Percentiles rank a stretch among this genome's conserved stretches.
These are phyloP conservation scores for Oenanthe melanoleuca DNA, from an alignment of 2,113 vertebrate species.

Conservation along the genomic window DNA sequence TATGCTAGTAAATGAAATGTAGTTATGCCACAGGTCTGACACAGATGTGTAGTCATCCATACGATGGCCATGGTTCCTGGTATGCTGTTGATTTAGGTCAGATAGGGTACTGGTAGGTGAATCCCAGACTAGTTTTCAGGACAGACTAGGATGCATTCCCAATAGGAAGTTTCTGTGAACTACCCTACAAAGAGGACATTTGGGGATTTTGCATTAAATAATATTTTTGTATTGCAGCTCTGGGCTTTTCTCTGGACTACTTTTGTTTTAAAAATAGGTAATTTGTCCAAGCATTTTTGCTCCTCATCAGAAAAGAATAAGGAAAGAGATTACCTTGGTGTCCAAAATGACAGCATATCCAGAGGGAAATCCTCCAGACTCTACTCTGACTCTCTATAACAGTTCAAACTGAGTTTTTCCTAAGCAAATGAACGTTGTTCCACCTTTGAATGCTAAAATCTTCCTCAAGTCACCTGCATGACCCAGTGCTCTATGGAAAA, in stretches of 20 bases:
- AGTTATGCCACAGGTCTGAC: background rate
- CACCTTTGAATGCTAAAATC: background rate
- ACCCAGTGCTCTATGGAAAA: background rate
- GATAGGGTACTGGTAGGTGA: background rate
- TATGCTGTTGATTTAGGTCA: background rate
- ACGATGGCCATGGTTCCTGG: background rate
- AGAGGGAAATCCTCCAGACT: background rate
- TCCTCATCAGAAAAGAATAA: background rate
- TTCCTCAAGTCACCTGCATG: background rate
- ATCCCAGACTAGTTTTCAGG: background rate
- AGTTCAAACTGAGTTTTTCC: background rate
- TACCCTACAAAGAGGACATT: rapidly evolving
- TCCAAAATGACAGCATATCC: background rate
- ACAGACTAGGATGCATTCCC: background rate
- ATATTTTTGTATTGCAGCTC: background rate
- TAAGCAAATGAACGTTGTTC: background rate
- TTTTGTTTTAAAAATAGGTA: background rate
- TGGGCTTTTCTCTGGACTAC: background rate
- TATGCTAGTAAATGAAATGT: background rate
- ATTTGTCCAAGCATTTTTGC: background rate
- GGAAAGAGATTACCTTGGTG: rapidly evolving
- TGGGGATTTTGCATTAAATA: background rate
- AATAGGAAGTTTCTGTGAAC: background rate
- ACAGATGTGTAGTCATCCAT: background rate
- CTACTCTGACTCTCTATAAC: background rate